Percentiles rank a stretch among this genome's conserved stretches.
phyloP scores from a whole-genome alignment of 1,140 invertebrate genomes.

The Dermatophagoides farinae region DNA sequence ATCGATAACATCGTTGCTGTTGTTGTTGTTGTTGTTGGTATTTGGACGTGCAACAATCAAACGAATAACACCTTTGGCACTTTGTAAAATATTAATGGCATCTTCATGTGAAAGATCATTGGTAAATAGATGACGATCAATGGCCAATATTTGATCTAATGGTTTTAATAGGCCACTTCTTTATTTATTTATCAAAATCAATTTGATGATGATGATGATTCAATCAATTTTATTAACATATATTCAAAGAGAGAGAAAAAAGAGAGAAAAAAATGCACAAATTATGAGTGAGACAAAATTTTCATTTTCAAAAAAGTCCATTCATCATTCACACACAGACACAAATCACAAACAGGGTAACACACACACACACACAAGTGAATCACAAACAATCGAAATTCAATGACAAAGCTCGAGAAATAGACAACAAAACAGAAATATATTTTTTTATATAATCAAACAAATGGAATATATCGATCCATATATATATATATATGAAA shows the following conservation, averaged over 20 bases:
- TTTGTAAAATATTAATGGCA: slow-evolving; percentile 57
- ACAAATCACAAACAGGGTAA: too few relatives aligned
- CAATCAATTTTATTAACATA: neutral
- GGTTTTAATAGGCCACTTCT: slow-evolving; percentile 53
- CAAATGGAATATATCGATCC: too few relatives aligned
- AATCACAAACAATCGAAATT: too few relatives aligned
- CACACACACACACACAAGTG: too few relatives aligned
- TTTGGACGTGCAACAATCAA: slow-evolving; percentile 40
- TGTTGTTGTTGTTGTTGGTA: neutral
- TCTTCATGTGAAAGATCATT: slow-evolving; percentile 66
- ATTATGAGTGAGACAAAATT: neutral
- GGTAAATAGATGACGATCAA: slow-evolving; percentile 57
- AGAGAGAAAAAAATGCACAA: neutral
- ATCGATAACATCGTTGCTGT: neutral
- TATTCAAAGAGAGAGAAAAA: neutral
- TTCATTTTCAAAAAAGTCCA: too few relatives aligned
- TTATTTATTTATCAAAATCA: neutral
- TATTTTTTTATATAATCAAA: too few relatives aligned
- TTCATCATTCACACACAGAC: too few relatives aligned
- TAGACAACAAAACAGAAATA: too few relatives aligned
- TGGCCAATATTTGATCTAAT: slow-evolving; percentile 68
- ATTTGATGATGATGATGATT: neutral
- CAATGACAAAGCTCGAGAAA: too few relatives aligned
- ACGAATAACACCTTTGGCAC: slow-evolving; percentile 49
- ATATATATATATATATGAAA: too few relatives aligned